Conservation (phyloP, 2,113 vertebrate species). For the Gila orcuttii region DNA sequence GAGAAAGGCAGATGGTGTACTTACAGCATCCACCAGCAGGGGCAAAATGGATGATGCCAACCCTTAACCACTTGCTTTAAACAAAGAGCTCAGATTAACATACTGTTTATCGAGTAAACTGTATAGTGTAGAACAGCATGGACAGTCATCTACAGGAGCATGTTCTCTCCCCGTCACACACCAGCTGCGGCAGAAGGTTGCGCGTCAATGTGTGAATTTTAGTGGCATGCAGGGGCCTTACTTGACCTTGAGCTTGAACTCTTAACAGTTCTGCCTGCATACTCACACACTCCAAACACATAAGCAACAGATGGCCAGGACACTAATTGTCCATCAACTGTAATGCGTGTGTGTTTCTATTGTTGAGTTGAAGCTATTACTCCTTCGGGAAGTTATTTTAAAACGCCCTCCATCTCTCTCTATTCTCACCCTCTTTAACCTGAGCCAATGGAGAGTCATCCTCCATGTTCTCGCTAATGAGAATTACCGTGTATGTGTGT, state of each 20-base stretch:
- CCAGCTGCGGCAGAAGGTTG: slow-evolving; percentile 44
- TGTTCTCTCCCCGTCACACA: slow-evolving; percentile 43
- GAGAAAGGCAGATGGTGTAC: neutral
- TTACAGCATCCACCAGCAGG: neutral
- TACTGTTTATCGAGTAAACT: slow-evolving; percentile 6
- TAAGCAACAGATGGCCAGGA: slow-evolving; percentile 55
- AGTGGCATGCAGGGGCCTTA: slow-evolving; percentile 38
- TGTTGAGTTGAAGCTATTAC: slow-evolving; percentile 11
- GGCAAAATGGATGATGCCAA: neutral
- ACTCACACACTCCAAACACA: slow-evolving; percentile 48
- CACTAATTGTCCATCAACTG: slow-evolving; percentile 55
- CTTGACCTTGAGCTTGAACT: slow-evolving; percentile 57
- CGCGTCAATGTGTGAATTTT: slow-evolving; percentile 46
- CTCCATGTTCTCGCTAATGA: neutral
- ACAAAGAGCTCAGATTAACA: slow-evolving; percentile 5
- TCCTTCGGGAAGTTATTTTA: slow-evolving; percentile 22
- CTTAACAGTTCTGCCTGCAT: slow-evolving; percentile 42
- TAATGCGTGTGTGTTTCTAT: slow-evolving; percentile 37
- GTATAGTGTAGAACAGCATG: slow-evolving; percentile 14
- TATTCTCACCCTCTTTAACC: slow-evolving; percentile 27
- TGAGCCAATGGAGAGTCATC: neutral
- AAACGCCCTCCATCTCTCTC: slow-evolving; percentile 23
- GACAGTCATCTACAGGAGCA: slow-evolving; percentile 46
- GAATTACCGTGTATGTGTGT: neutral
- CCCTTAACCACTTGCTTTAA: slow-evolving; percentile 13